Evolutionary conservation across 2,888 invertebrate genomes (phyloP), one percentile per base, ranked within the genome.

Genomic region (Protophormia terraenovae): DNA sequence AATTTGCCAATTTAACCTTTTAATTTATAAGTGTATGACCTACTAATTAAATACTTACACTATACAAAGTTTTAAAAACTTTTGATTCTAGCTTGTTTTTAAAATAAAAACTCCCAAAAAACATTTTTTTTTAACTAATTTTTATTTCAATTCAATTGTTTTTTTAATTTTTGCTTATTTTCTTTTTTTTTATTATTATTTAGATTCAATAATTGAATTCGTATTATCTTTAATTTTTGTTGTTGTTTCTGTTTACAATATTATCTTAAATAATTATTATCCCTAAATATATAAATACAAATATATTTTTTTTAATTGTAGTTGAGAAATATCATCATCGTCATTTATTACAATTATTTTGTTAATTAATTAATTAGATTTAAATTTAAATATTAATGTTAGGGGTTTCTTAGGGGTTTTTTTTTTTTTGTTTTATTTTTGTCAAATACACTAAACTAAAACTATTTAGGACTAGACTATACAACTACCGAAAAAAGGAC

Each of bases 101-200:
- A 41, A 6, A 69, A 69, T 53, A 53, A 69, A 32, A 69, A 45
- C 41, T 29, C 19, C 5, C 1, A 7, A 7, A n/a, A n/a, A 32
- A 58, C 12, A 67, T 45, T 38, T 19, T 73, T 79, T 84, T 85
- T 85, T 60, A 85, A 85, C 82, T 85, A 85, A 82, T 82, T 78
- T 84, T 85, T 85, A 85, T 85, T 85, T 85, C 78, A 85, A 85
- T 85, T 82, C 69, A 78, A 82, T 85, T 85, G 77, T 78, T 50
- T 53, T 75, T 67, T 76, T 50, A 71, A 69, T 73, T 38, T 83
- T 72, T 78, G 10, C 8, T 4, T 45, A 45, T 71, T 53, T 22
- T 62, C 16, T 32, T 16, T 50, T 35, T 60, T 64, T 29, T 12
- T 62, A 14, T 72, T 45, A 73, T 60, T 73, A 55, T 85, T 82